Evolutionary conservation across 35 echinoderm and acorn worm genomes (phyloP), one percentile per base, ranked within the genome.

Genomic region (Acanthaster planci): DNA sequence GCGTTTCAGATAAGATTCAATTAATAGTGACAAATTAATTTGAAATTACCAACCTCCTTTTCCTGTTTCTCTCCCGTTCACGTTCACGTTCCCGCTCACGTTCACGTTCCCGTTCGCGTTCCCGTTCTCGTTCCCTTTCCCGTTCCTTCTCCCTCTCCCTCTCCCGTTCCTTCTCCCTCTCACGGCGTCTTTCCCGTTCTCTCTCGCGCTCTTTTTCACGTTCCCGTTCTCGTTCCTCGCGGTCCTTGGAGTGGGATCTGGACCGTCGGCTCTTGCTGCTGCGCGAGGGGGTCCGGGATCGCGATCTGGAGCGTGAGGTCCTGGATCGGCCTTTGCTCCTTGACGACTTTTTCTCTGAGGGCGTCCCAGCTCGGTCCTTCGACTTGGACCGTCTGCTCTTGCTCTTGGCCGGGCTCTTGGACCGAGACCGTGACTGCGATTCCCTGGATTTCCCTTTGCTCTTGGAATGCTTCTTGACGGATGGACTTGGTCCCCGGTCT

Each of bases 181-280:
- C 55, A 16, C 30, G 23, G 16, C 52, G 30, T 19, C 35, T 44
- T 36, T 55, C 39, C 57, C 80, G 53, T 7, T 83, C 64, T 83
- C 80, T 72, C 5, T 85, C 83, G 26, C 47, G 72, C 15, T 85
- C 83, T 7, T 39, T 37, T 8, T 77, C 87, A 31, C 22, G 67
- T 51, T 84, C 86, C 55, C 19, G 38, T n/a, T 81, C 86, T 87
- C 31, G 44, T 55, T 81, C 86, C 77, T 88, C 39, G 27, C 35
- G 42, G 37, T 30, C 44, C 42, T 47, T 47, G 12, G 42, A 47
- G 4, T 6, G 42, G 42, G 42, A 47, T 55, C 85, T 78, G 10
- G 67, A 76, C 19, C 72, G 51, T 51, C 76, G 59, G 77, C 85
- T 87, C 58, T 88, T 78, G 21, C 53, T 88, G 78, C 86, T 88